These are phyloP conservation scores for Campylomormyrus tamandua DNA, from an alignment of 2,113 vertebrate species.

Conservation along the genomic window DNA sequence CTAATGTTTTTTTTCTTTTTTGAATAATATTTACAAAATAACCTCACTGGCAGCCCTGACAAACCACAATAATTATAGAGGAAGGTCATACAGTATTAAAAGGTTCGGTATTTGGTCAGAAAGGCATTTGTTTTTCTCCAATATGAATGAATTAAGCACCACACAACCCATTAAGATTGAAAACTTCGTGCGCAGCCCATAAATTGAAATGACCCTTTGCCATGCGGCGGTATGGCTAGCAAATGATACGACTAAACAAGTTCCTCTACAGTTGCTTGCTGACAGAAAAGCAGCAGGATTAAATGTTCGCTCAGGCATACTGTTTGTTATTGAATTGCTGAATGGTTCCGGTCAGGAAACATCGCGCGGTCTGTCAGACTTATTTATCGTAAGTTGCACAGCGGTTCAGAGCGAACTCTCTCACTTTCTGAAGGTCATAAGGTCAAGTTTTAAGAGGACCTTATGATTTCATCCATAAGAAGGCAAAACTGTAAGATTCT, in stretches of 20 bases:
- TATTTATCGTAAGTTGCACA: not conserved
- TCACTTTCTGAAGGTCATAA: not conserved
- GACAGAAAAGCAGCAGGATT: not conserved
- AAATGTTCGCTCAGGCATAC: not conserved
- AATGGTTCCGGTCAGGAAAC: not conserved
- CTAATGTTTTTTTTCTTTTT: not conserved
- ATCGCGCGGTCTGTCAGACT: not conserved
- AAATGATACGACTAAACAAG: not conserved
- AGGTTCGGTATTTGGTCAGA: not conserved
- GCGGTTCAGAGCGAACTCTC: not conserved
- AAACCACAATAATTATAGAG: not conserved
- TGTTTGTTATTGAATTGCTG: not conserved
- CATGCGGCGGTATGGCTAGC: not conserved
- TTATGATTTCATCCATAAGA: not conserved
- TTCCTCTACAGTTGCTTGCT: not conserved
- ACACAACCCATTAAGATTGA: not conserved
- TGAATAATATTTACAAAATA: not conserved
- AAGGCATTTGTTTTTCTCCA: not conserved
- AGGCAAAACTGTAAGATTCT: not conserved
- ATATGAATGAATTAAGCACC: not conserved
- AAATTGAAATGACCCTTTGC: not conserved
- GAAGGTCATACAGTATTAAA: not conserved
- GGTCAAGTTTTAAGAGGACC: not conserved
- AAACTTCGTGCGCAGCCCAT: not conserved
- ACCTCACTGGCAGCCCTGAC: not conserved